Percentiles rank a stretch among this genome's conserved stretches.
Evolutionary conservation across 2,888 invertebrate genomes (phyloP).

Genomic region (Spisula solida): DNA sequence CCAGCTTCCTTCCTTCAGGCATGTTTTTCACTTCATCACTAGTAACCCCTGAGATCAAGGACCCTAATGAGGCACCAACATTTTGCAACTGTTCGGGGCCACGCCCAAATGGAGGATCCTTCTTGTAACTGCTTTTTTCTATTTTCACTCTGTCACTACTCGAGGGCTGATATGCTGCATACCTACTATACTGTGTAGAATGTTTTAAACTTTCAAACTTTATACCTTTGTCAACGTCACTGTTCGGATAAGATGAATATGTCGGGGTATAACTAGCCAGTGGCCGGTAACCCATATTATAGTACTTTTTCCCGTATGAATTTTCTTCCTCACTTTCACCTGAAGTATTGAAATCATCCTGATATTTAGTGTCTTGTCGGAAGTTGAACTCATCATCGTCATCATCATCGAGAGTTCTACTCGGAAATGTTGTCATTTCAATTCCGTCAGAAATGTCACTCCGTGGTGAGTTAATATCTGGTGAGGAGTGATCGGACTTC

Average conservation of each 20-base stretch:
- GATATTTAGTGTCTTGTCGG: conserved; percentile 50
- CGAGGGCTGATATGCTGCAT: conserved; percentile 52
- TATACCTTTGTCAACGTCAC: conserved; percentile 72
- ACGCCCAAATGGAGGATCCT: conserved; percentile 73
- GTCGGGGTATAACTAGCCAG: conserved; percentile 35
- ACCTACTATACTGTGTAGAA: conserved; percentile 63
- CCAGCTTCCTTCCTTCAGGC: conserved; percentile 72
- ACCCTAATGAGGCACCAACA: conserved; percentile 72
- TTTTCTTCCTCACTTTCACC: conserved; percentile 75
- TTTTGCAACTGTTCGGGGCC: conserved; percentile 71
- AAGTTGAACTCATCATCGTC: conserved; percentile 66
- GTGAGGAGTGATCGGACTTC: conserved; percentile 77
- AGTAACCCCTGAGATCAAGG: conserved; percentile 62
- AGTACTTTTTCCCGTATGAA: conserved; percentile 46
- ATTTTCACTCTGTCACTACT: conserved; percentile 73
- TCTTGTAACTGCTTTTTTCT: conserved; percentile 72
- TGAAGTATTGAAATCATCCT: conserved; percentile 75
- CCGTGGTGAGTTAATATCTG: conserved; percentile 78
- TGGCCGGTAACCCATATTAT: conserved; percentile 61
- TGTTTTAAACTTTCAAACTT: conserved; percentile 65
- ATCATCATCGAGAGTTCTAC: conserved; percentile 44
- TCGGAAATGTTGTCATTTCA: conserved; percentile 72
- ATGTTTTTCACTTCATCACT: conserved; percentile 70
- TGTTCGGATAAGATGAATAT: conserved; percentile 57
- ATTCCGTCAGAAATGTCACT: conserved; percentile 77